Base-by-base conservation (phyloP, 2,888 invertebrate genomes). In the Andricus quercusramuli region DNA sequence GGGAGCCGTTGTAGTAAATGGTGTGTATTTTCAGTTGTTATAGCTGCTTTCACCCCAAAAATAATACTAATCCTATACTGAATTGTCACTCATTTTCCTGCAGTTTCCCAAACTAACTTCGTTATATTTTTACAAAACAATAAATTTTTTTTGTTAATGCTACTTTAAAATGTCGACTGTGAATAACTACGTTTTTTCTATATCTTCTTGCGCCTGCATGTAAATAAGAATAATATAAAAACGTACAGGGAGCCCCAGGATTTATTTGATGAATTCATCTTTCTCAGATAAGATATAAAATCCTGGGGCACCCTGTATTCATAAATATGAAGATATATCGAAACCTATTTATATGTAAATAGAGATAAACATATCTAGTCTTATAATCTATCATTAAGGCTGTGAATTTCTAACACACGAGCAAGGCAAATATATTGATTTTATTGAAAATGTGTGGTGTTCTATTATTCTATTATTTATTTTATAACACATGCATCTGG, bases 321-420 rank as follows among this genome's bases (percentile, higher is more conserved):
- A 74, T 74, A n/a, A n/a, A 74, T n/a, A 56, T 51, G 25, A 20
- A 32, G 51, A 51, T 51, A 29, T 29, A 74, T 74, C 20, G 32
- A 32, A 74, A 74, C 4, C 51, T 74, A 51, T 51, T 74, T 56
- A 51, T 74, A 74, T 74, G 56, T 74, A 74, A 74, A 74, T 74
- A 51, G 70, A 74, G 51, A 74, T 74, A 74, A 74, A 74, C 47
- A 74, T 74, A 74, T 51, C 51, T 56, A 32, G 29, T 51, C 25
- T 74, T 32, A 25, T 51, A 56, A 74, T 74, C 70, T 74, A 51
- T 78, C 82, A 85, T 87, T 82, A 85, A 88, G 90, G 90, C 90
- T 90, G 90, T 90, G 90, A 90, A 88, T 89, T 89, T 89, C 85
- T 88, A 87, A 89, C 37, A 81, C 64, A 74, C 79, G 79, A 82